Conservation (phyloP, 2,797 vertebrate genomes). For the Liasis olivaceus region DNA sequence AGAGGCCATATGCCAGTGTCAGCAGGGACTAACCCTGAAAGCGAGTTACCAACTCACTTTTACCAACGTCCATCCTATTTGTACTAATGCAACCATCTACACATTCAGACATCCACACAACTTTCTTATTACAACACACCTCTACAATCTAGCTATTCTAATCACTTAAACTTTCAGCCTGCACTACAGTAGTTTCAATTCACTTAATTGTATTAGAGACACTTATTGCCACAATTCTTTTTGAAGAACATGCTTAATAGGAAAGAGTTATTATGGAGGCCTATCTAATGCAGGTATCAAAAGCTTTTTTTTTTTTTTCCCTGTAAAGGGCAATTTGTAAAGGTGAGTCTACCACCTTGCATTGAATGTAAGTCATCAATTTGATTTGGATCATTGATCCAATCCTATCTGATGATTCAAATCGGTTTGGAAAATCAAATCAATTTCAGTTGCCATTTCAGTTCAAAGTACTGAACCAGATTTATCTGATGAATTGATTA, state of each 20-base stretch:
- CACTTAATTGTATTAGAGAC: neutral
- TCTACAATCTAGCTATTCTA: too few relatives aligned
- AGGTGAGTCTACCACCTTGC: too few relatives aligned
- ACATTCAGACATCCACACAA: neutral
- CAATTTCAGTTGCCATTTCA: neutral
- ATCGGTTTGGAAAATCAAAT: neutral
- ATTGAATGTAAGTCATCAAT: neutral
- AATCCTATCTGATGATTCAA: neutral
- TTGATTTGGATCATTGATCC: neutral
- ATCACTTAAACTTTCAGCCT: neutral
- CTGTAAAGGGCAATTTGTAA: neutral
- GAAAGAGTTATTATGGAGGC: neutral
- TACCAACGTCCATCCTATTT: neutral
- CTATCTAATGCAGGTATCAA: neutral
- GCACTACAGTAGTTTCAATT: neutral
- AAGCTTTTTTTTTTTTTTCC: neutral
- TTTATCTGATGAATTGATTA: neutral
- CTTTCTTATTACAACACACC: neutral
- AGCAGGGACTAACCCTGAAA: neutral
- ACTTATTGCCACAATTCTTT: neutral
- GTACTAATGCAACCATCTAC: neutral
- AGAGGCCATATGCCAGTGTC: neutral
- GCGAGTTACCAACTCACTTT: neutral
- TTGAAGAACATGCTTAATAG: fast-evolving
- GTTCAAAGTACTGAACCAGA: neutral